These are phyloP conservation scores for Phaonia tiefii DNA, from an alignment of 2,888 invertebrate genomes.

Conservation along the genomic window DNA sequence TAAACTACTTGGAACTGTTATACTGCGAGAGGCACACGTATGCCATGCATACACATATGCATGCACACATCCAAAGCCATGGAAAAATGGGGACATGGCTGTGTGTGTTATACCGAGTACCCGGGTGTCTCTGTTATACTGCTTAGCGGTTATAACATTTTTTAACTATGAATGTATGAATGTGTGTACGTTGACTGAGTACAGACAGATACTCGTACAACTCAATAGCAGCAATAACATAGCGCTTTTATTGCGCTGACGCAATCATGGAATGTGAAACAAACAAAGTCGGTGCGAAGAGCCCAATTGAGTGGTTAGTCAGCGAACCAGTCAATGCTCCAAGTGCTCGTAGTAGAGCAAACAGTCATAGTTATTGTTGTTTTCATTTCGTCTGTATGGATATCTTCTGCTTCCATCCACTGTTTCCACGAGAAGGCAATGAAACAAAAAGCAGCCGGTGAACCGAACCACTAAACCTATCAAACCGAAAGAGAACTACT, in stretches of 20 bases:
- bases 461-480: neutral
- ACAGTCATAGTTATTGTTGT: neutral
- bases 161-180: neutral
- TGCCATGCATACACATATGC: neutral
- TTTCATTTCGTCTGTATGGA: slow-evolving; percentile 47
- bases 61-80: too few species aligned
- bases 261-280: slow-evolving; percentile 56
- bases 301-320: neutral
- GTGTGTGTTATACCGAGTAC: too few species aligned
- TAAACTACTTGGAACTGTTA: slow-evolving; percentile 26
- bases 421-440: slow-evolving; percentile 37
- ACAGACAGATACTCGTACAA: neutral
- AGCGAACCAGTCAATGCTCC: neutral
- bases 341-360: slow-evolving; percentile 5
- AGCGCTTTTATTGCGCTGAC: slow-evolving; percentile 51
- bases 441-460: slow-evolving; percentile 27
- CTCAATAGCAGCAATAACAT: neutral
- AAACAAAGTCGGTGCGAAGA: slow-evolving; percentile 6
- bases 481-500: too few species aligned
- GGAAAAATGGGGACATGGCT: too few species aligned
- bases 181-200: neutral
- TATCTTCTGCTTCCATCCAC: neutral
- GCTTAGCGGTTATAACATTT: slow-evolving; percentile 16
- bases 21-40: slow-evolving; percentile 14
- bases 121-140: neutral